Conservation (phyloP, 2,797 vertebrate species). For the Loris lydekkerianus region DNA sequence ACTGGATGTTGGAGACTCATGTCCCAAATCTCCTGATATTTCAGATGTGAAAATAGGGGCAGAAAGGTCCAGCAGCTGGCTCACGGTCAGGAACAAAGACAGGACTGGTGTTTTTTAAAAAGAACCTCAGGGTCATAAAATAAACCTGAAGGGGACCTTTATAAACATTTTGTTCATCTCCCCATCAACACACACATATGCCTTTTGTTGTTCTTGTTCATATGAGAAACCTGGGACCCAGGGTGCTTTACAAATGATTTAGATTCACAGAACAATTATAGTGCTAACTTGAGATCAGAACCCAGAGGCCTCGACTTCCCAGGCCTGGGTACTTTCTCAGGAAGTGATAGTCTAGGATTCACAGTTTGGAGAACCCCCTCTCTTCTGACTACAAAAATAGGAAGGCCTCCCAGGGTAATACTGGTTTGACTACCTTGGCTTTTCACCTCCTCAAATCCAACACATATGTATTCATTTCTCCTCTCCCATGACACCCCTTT, state of each 20-base stretch:
- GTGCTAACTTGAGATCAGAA: slow-evolving; percentile 21
- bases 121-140: neutral
- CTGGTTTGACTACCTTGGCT: neutral
- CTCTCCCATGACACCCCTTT: neutral
- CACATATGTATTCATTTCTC: neutral
- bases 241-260: slow-evolving; percentile 54
- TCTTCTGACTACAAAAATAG: slow-evolving; percentile 23
- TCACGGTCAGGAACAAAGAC: slow-evolving; percentile 54
- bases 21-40: slow-evolving; percentile 52
- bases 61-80: slow-evolving; percentile 63
- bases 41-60: slow-evolving; percentile 59
- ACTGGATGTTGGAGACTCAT: slow-evolving; percentile 20
- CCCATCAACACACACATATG: slow-evolving; percentile 3
- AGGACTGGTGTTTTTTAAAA: slow-evolving; percentile 17
- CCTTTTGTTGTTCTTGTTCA: slow-evolving; percentile 21
- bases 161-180: slow-evolving; percentile 35
- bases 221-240: neutral
- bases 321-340: neutral
- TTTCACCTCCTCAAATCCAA: neutral
- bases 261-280: neutral
- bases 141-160: neutral
- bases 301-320: neutral
- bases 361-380: neutral
- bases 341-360: neutral
- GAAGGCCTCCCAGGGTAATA: neutral